These are phyloP conservation scores for Limnephilus marmoratus DNA, from an alignment of 2,888 invertebrate species.

Conservation along the genomic window DNA sequence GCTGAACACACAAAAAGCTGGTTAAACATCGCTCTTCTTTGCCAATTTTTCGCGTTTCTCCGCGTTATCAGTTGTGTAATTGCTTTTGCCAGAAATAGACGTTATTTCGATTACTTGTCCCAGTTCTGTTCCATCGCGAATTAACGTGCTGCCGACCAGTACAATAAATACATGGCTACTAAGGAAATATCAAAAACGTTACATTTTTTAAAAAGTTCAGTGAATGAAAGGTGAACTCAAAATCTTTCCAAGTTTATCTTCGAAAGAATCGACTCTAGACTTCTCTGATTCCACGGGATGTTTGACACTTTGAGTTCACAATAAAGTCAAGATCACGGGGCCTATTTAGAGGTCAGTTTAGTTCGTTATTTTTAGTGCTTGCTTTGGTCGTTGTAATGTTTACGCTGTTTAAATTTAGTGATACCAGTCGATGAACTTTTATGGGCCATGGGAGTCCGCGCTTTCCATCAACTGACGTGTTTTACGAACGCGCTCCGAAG, in stretches of 20 bases:
- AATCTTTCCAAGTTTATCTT: not conserved
- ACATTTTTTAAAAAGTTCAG: not conserved
- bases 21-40: not conserved
- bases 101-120: not conserved
- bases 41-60: slow-evolving; percentile 16
- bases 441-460: slow-evolving; percentile 2
- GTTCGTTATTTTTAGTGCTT: not conserved
- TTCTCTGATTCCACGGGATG: not conserved
- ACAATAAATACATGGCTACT: not conserved
- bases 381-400: not conserved
- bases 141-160: not conserved
- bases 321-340: not conserved
- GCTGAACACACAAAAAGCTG: slow-evolving; percentile 16
- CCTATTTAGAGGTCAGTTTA: not conserved
- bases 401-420: slow-evolving; percentile 2
- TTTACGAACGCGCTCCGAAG: not conserved
- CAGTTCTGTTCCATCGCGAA: not conserved
- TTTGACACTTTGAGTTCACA: not conserved
- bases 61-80: slow-evolving; percentile 22
- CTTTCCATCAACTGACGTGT: not conserved
- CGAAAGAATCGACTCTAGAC: not conserved
- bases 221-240: not conserved
- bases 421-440: slow-evolving; percentile 11
- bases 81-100: slow-evolving; percentile 18
- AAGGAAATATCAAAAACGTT: not conserved